Evolutionary conservation across 2,113 vertebrate genomes (phyloP).

Genomic region (Tretioscincus oriximinensis): DNA sequence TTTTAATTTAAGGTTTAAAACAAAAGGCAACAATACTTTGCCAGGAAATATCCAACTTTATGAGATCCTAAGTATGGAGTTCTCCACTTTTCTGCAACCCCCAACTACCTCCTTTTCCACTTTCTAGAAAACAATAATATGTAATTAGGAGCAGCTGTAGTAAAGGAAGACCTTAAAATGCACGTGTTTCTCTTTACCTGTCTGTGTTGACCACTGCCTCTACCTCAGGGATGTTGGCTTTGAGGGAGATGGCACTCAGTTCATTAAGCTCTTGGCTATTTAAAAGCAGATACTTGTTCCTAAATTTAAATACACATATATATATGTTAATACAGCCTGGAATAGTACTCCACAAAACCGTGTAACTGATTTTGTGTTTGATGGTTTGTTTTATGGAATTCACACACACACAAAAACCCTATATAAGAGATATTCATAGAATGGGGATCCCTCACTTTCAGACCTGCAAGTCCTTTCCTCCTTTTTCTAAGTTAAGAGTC

Average conservation of each 20-base stretch:
- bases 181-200: constrained; percentile 67
- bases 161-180: background rate
- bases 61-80: background rate
- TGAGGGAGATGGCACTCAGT: constrained; percentile 94
- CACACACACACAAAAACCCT: background rate
- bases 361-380: background rate
- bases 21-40: background rate
- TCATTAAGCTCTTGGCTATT: constrained; percentile 96
- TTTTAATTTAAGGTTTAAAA: background rate
- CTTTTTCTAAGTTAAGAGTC: no score
- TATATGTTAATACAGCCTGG: background rate
- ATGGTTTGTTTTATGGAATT: background rate
- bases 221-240: constrained; percentile 96
- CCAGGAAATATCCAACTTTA: background rate
- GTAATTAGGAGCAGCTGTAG: background rate
- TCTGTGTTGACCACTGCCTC: constrained; percentile 97
- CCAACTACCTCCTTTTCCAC: no score
- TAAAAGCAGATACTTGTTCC: constrained; percentile 96
- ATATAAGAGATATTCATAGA: background rate
- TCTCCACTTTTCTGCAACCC: no score
- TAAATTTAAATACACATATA: constrained; percentile 57
- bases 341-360: background rate
- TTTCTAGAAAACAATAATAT: no score
- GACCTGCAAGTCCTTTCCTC: background rate
- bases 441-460: background rate